A percentile compares a stretch with the other conserved stretches of the same genome.
phyloP scores from a whole-genome alignment of 1,140 invertebrate genomes.

The Helicoverpa zea region DNA sequence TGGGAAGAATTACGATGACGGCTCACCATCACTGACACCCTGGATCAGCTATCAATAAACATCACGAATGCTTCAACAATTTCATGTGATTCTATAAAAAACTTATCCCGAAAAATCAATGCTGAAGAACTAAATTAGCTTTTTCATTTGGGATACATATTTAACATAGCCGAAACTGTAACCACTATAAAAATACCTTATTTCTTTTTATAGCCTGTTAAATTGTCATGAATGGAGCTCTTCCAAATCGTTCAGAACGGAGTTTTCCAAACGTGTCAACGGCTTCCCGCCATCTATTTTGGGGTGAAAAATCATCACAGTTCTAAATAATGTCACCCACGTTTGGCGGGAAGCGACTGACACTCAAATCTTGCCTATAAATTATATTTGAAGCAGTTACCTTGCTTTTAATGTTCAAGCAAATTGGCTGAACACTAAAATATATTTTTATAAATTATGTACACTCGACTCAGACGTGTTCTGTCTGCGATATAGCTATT shows the following conservation, averaged over 20 bases:
- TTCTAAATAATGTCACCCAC: conserved; percentile 30
- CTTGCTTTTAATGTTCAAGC: conserved; percentile 15
- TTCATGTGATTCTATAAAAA: neutral
- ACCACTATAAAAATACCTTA: conserved; percentile 18
- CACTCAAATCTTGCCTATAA: conserved; percentile 31
- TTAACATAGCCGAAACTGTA: neutral
- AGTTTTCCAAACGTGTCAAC: conserved; percentile 30
- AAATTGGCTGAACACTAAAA: neutral
- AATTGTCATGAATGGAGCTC: conserved; percentile 29
- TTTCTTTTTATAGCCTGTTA: conserved; percentile 16
- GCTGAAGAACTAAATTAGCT: neutral
- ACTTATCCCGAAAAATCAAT: neutral
- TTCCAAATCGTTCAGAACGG: conserved; percentile 21
- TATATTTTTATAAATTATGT: conserved; percentile 1
- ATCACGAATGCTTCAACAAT: conserved; percentile 13
- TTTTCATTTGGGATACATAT: too few relatives aligned
- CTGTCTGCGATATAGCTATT: neutral
- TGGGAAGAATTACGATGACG: conserved; percentile 6
- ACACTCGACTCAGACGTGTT: neutral
- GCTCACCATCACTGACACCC: conserved; percentile 7
- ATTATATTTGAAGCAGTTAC: conserved; percentile 35
- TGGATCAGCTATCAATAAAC: conserved; percentile 10
- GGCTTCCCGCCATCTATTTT: conserved; percentile 26
- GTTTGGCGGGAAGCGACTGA: conserved; percentile 16
- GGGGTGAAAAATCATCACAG: conserved; percentile 13